Percentiles rank a stretch among this genome's conserved stretches.
Evolutionary conservation across 2,797 vertebrate genomes (phyloP).

Genomic region (Sphenodon punctatus): DNA sequence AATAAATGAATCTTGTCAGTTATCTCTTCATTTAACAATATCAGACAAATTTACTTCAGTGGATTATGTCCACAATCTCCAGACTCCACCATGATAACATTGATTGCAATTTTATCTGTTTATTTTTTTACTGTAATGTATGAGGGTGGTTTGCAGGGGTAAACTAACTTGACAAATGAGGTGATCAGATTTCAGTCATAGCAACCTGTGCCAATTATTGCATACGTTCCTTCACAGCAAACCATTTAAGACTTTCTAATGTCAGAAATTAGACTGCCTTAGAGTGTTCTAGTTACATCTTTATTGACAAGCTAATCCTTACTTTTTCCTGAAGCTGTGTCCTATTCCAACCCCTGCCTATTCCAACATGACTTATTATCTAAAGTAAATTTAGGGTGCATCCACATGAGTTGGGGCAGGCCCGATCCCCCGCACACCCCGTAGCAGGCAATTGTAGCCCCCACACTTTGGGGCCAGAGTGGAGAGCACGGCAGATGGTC

Average conservation of each 20-base stretch:
- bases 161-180: conserved; percentile 20
- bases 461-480: too few relatives aligned
- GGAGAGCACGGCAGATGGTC: too few relatives aligned
- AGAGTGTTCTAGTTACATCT: conserved; percentile 66
- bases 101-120: background rate
- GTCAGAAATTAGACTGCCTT: conserved; percentile 57
- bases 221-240: conserved; percentile 19
- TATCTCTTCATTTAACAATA: background rate
- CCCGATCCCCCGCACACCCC: too few relatives aligned
- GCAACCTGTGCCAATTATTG: conserved; percentile 52
- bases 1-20: background rate
- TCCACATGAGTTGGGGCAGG: too few relatives aligned
- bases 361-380: conserved; percentile 51
- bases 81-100: background rate
- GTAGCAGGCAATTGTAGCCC: too few relatives aligned
- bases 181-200: background rate
- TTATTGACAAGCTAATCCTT: conserved; percentile 67
- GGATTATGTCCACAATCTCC: background rate
- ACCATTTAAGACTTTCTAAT: conserved; percentile 57
- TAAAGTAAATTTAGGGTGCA: conserved; percentile 47
- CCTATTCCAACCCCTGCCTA: conserved; percentile 54
- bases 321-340: conserved; percentile 54
- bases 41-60: background rate
- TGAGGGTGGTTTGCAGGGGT: background rate
- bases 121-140: background rate